Evolutionary conservation across 1,140 invertebrate genomes (phyloP).

Genomic region (Trinorchestia longiramus): DNA sequence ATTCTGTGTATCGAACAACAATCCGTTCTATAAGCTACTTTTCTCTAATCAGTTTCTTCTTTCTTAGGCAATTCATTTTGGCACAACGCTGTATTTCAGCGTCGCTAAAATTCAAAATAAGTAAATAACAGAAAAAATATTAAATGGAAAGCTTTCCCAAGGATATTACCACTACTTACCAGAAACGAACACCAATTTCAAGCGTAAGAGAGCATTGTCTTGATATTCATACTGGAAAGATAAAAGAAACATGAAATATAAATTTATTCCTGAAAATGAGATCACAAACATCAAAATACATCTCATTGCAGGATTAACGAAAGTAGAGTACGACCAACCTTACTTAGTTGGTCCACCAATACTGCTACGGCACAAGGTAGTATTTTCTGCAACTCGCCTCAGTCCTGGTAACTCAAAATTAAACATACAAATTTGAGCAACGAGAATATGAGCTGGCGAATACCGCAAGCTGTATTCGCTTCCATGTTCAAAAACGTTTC

Average conservation of each 20-base stretch:
- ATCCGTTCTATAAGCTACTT: no score
- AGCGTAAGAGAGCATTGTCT: not conserved
- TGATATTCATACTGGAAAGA: not conserved
- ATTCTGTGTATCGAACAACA: no score
- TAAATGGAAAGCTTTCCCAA: not conserved
- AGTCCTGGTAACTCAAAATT: not conserved
- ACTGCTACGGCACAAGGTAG: conserved; percentile 17
- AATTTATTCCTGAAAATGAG: conserved; percentile 50
- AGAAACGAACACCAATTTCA: not conserved
- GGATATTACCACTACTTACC: not conserved
- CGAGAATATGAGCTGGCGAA: not conserved
- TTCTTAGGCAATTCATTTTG: no score
- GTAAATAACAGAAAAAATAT: no score
- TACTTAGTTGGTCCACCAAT: not conserved
- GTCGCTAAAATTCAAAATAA: no score
- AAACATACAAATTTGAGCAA: not conserved
- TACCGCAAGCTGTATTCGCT: not conserved
- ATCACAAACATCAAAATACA: conserved; percentile 67
- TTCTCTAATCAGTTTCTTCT: no score
- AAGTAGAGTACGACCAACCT: not conserved
- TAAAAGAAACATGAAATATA: conserved; percentile 9
- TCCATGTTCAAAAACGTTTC: not conserved
- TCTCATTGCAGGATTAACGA: not conserved
- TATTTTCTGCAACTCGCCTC: not conserved
- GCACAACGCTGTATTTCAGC: no score